These are phyloP conservation scores for Agrilus mali DNA, from an alignment of 2,888 invertebrate genomes.

Conservation along the genomic window DNA sequence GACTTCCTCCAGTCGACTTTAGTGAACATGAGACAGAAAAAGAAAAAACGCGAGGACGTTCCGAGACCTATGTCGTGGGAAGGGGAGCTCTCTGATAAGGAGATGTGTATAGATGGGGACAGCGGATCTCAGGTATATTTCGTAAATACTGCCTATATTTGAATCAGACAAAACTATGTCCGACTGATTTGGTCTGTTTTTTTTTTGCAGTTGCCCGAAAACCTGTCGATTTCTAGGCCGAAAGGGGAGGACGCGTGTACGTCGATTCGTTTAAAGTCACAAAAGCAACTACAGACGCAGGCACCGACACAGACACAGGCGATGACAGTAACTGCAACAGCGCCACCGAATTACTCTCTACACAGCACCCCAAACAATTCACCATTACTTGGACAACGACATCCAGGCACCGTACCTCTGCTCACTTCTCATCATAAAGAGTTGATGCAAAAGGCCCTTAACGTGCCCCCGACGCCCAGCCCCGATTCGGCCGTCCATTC, in stretches of 20 bases:
- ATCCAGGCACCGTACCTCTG: constrained; percentile 27
- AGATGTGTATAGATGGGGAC: constrained; percentile 28
- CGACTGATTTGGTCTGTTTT: constrained; percentile 4
- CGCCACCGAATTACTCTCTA: constrained; percentile 37
- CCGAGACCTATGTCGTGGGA: constrained; percentile 90
- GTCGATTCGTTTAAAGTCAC: constrained; percentile 6
- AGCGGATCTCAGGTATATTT: constrained; percentile 16
- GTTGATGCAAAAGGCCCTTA: constrained; percentile 40
- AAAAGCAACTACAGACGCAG: constrained; percentile 2
- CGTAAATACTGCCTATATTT: not conserved
- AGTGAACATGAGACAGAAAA: constrained; percentile 28
- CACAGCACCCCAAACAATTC: constrained; percentile 56
- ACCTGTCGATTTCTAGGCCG: constrained; percentile 24
- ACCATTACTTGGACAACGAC: constrained; percentile 51
- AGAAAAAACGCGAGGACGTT: constrained; percentile 30
- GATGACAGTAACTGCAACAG: constrained; percentile 4
- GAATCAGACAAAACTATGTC: not conserved
- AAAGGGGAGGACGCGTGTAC: constrained; percentile 19
- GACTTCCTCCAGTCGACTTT: constrained; percentile 46
- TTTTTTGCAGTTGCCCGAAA: constrained; percentile 27
- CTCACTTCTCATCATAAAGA: constrained; percentile 30
- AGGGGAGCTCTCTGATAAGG: constrained; percentile 64
- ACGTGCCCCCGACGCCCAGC: constrained; percentile 67
- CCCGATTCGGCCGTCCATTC: constrained; percentile 85
- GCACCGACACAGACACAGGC: constrained; percentile 8